A percentile compares a stretch with the other conserved stretches of the same genome.
These are phyloP conservation scores for Eurois occulta DNA, from an alignment of 2,888 invertebrate species.

Conservation along the genomic window DNA sequence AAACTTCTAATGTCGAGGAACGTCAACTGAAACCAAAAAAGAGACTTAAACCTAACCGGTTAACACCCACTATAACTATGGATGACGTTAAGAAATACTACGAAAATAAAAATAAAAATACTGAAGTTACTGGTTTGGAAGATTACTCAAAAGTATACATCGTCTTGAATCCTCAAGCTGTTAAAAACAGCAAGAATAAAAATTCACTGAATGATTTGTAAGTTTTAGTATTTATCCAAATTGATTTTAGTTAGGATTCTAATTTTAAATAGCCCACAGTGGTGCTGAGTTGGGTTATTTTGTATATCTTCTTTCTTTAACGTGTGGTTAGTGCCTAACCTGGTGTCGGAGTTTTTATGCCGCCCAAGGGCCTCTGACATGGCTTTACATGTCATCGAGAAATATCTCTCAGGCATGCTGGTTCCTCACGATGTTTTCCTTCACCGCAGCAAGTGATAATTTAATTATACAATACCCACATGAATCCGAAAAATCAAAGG, in stretches of 20 bases:
- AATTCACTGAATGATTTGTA: constrained; percentile 75
- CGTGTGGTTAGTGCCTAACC: too few species aligned
- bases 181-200: constrained; percentile 70
- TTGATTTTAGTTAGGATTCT: neutral
- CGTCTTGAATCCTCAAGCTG: constrained; percentile 75
- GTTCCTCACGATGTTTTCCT: too few species aligned
- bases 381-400: too few species aligned
- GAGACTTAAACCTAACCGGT: constrained; percentile 36
- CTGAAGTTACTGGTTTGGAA: constrained; percentile 51
- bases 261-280: neutral
- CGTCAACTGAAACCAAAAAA: constrained; percentile 17
- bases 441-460: too few species aligned
- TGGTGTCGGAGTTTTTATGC: too few species aligned
- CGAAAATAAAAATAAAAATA: constrained; percentile 31
- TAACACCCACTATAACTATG: constrained; percentile 19
- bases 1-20: constrained; percentile 10
- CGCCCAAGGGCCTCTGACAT: too few species aligned
- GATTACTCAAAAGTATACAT: constrained; percentile 80
- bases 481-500: too few species aligned
- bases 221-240: constrained; percentile 65
- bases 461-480: too few species aligned
- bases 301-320: too few species aligned
- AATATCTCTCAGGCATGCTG: too few species aligned
- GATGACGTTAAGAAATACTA: constrained; percentile 31
- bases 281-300: neutral